These are phyloP conservation scores for Tor tambroides DNA, from an alignment of 2,113 vertebrate species.

Conservation along the genomic window DNA sequence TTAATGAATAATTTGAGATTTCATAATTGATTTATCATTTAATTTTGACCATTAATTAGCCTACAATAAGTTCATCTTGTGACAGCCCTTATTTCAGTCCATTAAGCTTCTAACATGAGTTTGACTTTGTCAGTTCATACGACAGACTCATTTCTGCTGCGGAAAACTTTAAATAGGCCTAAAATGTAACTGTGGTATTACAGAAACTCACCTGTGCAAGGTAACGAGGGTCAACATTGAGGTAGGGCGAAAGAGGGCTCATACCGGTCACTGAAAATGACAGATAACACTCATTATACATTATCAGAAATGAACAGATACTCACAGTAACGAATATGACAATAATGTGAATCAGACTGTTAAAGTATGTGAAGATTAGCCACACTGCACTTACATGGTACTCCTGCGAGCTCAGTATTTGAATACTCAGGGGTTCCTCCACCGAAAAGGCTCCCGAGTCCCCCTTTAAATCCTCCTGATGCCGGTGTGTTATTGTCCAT, in stretches of 20 bases:
- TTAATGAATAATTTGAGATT: not conserved
- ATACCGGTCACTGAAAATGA: conserved; percentile 87
- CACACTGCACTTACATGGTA: conserved; percentile 82
- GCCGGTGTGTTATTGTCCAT: conserved; percentile 76
- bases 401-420: conserved; percentile 87
- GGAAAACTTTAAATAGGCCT: too few relatives aligned
- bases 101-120: not conserved
- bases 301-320: not conserved
- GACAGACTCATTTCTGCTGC: too few relatives aligned
- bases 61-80: not conserved
- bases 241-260: conserved; percentile 94
- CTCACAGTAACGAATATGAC: not conserved
- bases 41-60: not conserved
- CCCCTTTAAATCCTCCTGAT: conserved; percentile 66
- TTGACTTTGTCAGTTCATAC: not conserved
- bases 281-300: not conserved
- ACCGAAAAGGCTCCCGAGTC: conserved; percentile 84
- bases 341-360: not conserved
- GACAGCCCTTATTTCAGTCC: not conserved
- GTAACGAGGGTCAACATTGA: conserved; percentile 94
- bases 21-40: not conserved
- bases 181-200: too few relatives aligned
- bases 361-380: not conserved
- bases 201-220: conserved; percentile 83
- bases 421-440: conserved; percentile 84